A percentile compares a stretch with the other conserved stretches of the same genome.
Conservation (phyloP, 2,113 vertebrate genomes). For the Hydrolagus affinis region DNA sequence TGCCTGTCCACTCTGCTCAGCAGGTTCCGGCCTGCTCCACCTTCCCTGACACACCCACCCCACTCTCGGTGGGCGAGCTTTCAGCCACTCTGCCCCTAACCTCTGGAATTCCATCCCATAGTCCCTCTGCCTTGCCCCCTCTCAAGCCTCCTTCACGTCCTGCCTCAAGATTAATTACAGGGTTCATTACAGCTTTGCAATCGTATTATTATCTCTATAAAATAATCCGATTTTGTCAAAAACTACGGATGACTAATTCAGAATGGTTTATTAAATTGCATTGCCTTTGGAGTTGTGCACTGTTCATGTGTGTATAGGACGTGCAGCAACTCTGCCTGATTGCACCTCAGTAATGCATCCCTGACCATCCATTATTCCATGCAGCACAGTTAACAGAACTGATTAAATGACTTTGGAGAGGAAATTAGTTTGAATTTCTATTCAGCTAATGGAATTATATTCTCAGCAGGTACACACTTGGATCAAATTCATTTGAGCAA, state of each 20-base stretch:
- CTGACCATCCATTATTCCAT: background rate
- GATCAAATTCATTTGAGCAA: constrained; percentile 6
- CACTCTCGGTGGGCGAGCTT: background rate
- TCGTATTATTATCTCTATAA: background rate
- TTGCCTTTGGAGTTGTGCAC: too few species aligned
- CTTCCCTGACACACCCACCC: background rate
- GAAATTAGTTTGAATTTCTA: constrained; percentile 15
- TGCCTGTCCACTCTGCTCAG: too few species aligned
- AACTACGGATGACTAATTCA: background rate
- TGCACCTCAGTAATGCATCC: background rate
- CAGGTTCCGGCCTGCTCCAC: too few species aligned
- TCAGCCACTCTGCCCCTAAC: too few species aligned
- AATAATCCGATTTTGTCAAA: background rate
- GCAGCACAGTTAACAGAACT: background rate
- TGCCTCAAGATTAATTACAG: too few species aligned
- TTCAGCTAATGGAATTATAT: constrained; percentile 4
- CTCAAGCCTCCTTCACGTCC: too few species aligned
- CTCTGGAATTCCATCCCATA: too few species aligned
- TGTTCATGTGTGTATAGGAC: too few species aligned
- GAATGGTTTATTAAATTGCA: background rate
- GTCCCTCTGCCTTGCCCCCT: too few species aligned
- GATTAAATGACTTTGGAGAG: background rate
- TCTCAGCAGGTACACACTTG: constrained; percentile 10
- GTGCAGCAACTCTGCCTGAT: background rate
- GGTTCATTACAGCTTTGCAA: background rate